Conservation (phyloP, 2,113 vertebrate species). For the Orycteropus afer region DNA sequence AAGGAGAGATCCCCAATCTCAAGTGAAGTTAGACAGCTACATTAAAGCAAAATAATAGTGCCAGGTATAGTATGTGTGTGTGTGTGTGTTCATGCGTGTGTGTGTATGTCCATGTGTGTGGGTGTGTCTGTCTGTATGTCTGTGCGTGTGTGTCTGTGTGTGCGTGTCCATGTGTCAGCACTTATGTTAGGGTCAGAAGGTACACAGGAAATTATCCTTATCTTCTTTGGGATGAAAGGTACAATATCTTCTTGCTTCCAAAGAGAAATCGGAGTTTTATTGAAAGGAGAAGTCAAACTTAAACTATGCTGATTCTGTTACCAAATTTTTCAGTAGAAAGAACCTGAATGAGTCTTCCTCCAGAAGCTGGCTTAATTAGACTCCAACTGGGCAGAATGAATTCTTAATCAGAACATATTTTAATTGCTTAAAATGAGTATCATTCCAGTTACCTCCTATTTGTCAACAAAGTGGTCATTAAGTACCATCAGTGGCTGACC, state of each 20-base stretch:
- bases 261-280: neutral
- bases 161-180: neutral
- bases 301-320: neutral
- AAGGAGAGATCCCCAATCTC: neutral
- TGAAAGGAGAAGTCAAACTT: neutral
- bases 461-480: constrained; percentile 42
- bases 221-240: neutral
- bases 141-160: neutral
- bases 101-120: neutral
- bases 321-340: constrained; percentile 23
- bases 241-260: neutral
- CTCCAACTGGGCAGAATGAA: constrained; percentile 37
- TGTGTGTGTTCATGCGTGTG: neutral
- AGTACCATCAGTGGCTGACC: constrained; percentile 56
- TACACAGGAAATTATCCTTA: neutral
- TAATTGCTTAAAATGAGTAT: constrained; percentile 63
- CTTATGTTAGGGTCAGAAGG: neutral
- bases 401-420: constrained; percentile 62
- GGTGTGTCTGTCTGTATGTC: neutral
- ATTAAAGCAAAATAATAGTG: neutral
- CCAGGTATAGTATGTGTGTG: neutral
- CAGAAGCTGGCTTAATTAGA: constrained; percentile 58
- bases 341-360: constrained; percentile 2
- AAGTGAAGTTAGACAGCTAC: neutral
- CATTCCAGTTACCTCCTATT: neutral